These are phyloP conservation scores for Takifugu rubripes DNA, from an alignment of 2,797 vertebrate genomes.

Conservation along the genomic window DNA sequence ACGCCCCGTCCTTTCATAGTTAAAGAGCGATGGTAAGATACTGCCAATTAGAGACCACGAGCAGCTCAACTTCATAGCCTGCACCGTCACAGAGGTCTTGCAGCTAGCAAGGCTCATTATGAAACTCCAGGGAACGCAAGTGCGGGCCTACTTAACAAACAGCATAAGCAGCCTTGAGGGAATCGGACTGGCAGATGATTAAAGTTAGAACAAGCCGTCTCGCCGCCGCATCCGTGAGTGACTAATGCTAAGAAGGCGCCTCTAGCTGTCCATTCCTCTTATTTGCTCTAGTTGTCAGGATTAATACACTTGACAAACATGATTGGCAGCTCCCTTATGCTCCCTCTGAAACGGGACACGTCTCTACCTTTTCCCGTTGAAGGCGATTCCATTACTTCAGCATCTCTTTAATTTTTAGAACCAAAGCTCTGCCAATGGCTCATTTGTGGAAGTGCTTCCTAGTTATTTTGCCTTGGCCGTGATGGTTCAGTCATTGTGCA, in stretches of 20 bases:
- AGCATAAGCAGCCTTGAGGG: constrained; percentile 30
- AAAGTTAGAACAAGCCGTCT: constrained; percentile 18
- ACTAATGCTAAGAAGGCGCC: not conserved
- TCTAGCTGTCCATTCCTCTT: not conserved
- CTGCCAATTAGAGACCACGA: constrained; percentile 51
- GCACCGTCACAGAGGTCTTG: constrained; percentile 19
- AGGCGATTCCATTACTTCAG: constrained; percentile 1
- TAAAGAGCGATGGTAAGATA: constrained; percentile 15
- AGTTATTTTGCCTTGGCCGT: not conserved
- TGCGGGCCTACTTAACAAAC: constrained; percentile 52
- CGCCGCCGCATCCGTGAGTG: constrained; percentile 12
- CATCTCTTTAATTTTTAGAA: constrained; percentile 8
- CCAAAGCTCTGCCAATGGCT: too few relatives aligned
- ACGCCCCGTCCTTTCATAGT: not conserved
- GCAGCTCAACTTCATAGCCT: constrained; percentile 44
- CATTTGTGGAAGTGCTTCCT: not conserved
- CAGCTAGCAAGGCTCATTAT: constrained; percentile 57
- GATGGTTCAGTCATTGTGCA: not conserved
- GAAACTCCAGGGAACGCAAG: constrained; percentile 32
- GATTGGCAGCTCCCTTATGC: constrained; percentile 10
- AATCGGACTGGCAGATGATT: constrained; percentile 40
- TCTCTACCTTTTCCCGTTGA: not conserved
- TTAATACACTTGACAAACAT: constrained; percentile 17
- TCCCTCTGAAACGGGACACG: constrained; percentile 2
- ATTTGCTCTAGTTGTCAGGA: constrained; percentile 18